Base-by-base conservation (phyloP, 2,888 invertebrate genomes). In the Aphelenchoides bicaudatus region DNA sequence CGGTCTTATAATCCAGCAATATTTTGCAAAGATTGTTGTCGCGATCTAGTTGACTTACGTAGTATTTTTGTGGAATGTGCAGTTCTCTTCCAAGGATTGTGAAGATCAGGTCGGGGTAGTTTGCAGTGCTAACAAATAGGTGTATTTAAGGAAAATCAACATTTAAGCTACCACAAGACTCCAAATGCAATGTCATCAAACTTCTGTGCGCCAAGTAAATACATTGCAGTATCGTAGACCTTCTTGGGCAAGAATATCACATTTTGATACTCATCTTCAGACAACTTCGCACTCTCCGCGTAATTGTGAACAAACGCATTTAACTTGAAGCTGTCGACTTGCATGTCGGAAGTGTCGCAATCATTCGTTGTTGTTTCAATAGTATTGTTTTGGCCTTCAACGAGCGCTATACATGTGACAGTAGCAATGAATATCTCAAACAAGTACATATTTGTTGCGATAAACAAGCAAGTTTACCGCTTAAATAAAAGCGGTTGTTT, bases 171-270 rank as follows among this genome's bases (percentile, higher is more conserved):
- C n/a, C 34, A 34, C 34, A n/a, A n/a, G n/a, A 34, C 34, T 34
- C 34, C 34, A n/a, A 10, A 34, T 34, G 34, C 34, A 34, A 34
- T 10, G 34, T 34, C 34, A n/a, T 10, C 10, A n/a, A 34, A 34
- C 34, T 34, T 34, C 34, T 34, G 34, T 34, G 34, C 34, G 34
- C 34, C n/a, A 10, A 34, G 34, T 34, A 34, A n/a, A 34, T 34
- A 34, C 34, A 34, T 34, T 34, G 34, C 34, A 10, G 34, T 34
- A n/a, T 34, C 34, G 34, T 34, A 34, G 10, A 34, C 34, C 34
- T 34, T 34, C n/a, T 34, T 34, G 34, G 34, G 34, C 34, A 34
- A 34, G 34, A 10, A 34, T 10, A 34, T 34, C 34, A 34, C 10
- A 10, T 10, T 10, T 34, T 34, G 34, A n/a, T 34, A 10, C 34